Percentiles rank a stretch among this genome's conserved stretches.
Evolutionary conservation across 2,113 vertebrate genomes (phyloP).

Genomic region (Apodemus sylvaticus): DNA sequence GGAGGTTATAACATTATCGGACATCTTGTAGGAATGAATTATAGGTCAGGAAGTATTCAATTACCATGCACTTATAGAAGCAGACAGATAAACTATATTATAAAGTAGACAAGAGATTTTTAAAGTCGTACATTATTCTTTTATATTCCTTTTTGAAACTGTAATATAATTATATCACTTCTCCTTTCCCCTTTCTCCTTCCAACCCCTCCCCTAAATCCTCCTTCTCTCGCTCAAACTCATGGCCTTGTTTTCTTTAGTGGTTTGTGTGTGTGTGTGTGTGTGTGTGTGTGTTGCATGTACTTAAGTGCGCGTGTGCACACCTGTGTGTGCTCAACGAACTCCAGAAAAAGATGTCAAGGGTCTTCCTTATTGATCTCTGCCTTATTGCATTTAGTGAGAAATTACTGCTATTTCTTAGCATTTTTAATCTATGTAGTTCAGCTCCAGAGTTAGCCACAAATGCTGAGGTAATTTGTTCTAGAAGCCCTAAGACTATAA

Average conservation of each 20-base stretch:
- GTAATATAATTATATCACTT: neutral
- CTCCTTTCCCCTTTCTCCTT: neutral
- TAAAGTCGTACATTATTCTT: constrained; percentile 24
- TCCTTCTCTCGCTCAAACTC: neutral
- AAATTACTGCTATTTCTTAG: neutral
- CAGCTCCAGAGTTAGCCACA: neutral
- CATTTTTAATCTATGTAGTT: neutral
- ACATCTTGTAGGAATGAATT: constrained; percentile 63
- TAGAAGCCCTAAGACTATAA: neutral
- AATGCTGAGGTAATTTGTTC: neutral
- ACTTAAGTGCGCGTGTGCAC: neutral
- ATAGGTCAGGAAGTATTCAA: constrained; percentile 3
- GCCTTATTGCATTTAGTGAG: neutral
- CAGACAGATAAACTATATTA: constrained; percentile 12
- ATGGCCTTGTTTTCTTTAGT: neutral
- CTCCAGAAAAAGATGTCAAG: neutral
- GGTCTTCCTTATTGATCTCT: neutral
- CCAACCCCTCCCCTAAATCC: neutral
- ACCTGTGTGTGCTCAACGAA: neutral
- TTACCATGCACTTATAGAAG: constrained; percentile 19
- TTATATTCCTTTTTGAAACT: constrained; percentile 2
- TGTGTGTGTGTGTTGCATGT: neutral
- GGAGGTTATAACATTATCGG: constrained; percentile 67
- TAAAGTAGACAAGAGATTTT: constrained; percentile 43
- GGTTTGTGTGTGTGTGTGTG: neutral